Base-by-base conservation (phyloP, 1,140 invertebrate species). In the Brachionus paranguensis region DNA sequence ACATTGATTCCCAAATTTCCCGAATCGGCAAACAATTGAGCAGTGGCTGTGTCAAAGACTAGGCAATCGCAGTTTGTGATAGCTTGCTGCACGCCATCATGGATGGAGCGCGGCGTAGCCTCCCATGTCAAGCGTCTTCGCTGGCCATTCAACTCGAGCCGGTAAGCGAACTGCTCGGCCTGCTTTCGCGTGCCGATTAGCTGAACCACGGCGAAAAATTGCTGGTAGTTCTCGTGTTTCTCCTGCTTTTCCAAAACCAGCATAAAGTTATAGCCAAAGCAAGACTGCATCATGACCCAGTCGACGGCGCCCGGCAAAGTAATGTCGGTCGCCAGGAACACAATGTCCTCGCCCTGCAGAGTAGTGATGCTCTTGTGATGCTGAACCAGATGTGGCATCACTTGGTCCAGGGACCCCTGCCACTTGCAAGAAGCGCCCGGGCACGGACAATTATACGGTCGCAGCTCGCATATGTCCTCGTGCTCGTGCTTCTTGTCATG, bases 251-350 rank as follows among this genome's bases (percentile, higher is more conserved):
- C 97, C 33, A 99, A 91, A 17, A 99, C 96, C 83, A 99, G 91
- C 97, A 99, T 99, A 88, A 99, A 99, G 90, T 99, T 95, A 88
- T 98, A 95, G 79, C 95, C 95, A 89, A 98, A 99, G 90, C 97
- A 99, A 10, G 95, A 97, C 89, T 99, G 97, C 96, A 99, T 99
- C 97, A 99, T 99, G 0, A 99, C 98, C 98, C 98, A 99, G 89
- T 99, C 98, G 2, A 99, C 98, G 83, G 97, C 98, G 84, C 98
- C 98, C 70, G 97, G 96, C 85, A 99, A 91, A 91, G 99, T 99
- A 76, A 99, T 99, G 90, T 99, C 98, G 53, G 98, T 99, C 1
- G 97, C 98, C 85, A 99, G 91, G 89, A 99, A 99, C 53, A 99
- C 97, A 87, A 99, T 99, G 88, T 99, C 98, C 91, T 99, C 97